Base-by-base conservation (phyloP, 2,113 vertebrate genomes). In the Athene cunicularia region DNA sequence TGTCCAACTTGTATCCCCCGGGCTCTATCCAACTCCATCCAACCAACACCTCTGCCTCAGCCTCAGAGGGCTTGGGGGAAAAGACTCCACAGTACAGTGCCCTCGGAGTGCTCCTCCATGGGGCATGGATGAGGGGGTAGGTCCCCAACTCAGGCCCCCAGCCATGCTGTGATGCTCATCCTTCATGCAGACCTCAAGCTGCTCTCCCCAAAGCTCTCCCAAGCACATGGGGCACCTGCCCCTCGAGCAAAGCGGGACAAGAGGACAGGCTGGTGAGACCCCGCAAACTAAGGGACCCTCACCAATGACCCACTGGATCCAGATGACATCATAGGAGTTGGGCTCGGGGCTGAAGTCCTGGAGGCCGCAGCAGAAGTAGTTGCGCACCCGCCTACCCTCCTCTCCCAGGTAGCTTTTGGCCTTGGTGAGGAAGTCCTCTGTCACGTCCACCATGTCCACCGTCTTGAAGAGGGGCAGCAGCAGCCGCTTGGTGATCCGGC, bases 291-390 rank as follows among this genome's bases (percentile, higher is more conserved):
- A 67, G n/a, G 2, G 9, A 17, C 10, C 88, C 99, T 98, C 97
- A 99, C 99, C 99, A 1, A 99, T 99, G 74, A 99, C 99, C 99
- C 99, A 99, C 98, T 99, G 99, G 77, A 99, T 99, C 99, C 99
- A 99, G 98, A 99, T 99, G 87, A 99, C 98, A 8, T 99, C 99
- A 1, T 99, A 99, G 32, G 98, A 98, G 53, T 93, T 97, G 0
- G 97, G 97, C 98, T 99, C 98, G 0, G 99, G 99, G 66, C 98
- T 97, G 84, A 99, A 99, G 95, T 99, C 99, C 98, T 99, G 99
- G 39, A 99, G 98, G 63, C 99, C 99, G 0, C 97, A 98, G 97
- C 99, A 99, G 97, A 98, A 99, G 95, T 99, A 99, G 98, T 99
- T 99, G 70, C 97, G 98, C 84, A 99, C 99, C 11, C 99, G 92